Evolutionary conservation across 2,888 invertebrate genomes (phyloP).

Genomic region (Sylvicola cinctus): DNA sequence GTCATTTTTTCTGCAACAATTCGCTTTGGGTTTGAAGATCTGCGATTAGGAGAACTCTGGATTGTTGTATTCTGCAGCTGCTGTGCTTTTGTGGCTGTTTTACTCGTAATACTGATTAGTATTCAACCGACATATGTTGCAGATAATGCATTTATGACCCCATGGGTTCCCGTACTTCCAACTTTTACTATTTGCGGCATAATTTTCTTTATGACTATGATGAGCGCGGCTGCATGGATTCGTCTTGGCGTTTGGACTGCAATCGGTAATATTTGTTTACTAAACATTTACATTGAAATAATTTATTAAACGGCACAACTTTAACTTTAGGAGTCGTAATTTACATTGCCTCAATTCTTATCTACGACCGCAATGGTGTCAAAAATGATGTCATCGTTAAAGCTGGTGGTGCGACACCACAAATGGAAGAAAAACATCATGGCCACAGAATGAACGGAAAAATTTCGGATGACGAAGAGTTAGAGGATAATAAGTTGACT

Average conservation of each 20-base stretch:
- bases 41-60: constrained; percentile 2
- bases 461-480: too few species aligned
- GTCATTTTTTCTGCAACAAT: neutral
- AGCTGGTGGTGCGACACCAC: too few species aligned
- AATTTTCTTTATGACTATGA: constrained; percentile 1
- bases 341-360: too few species aligned
- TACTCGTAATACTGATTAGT: neutral
- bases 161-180: constrained; percentile 2
- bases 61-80: neutral
- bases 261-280: neutral
- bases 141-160: neutral
- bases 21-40: too few species aligned
- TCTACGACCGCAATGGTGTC: too few species aligned
- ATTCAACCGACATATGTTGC: neutral
- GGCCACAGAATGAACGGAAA: too few species aligned
- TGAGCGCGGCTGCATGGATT: constrained; percentile 3
- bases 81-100: neutral
- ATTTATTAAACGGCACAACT: too few species aligned
- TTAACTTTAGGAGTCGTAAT: too few species aligned
- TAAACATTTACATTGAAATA: too few species aligned
- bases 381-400: too few species aligned
- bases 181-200: neutral
- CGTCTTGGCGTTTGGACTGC: constrained; percentile 3
- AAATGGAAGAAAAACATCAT: too few species aligned
- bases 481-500: too few species aligned